Conservation (phyloP, 1,140 invertebrate genomes). For the Monochamus saltuarius region DNA sequence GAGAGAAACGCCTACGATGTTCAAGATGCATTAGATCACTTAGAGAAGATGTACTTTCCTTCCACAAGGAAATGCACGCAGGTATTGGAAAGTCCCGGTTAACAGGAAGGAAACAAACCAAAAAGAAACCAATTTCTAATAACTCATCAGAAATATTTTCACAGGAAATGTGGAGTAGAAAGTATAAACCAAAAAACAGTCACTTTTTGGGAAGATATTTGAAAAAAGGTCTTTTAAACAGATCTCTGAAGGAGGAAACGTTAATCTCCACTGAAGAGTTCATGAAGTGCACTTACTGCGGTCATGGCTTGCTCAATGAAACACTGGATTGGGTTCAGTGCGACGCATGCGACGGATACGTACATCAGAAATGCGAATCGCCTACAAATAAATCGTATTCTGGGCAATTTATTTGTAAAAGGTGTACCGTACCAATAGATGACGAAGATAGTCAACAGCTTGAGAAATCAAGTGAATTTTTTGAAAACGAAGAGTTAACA, state of each 20-base stretch:
- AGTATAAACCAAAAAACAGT: not conserved
- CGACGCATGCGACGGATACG: not conserved
- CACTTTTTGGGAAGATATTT: not conserved
- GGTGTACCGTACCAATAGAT: too few species aligned
- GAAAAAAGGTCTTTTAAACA: too few species aligned
- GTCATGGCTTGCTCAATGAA: not conserved
- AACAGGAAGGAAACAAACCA: too few species aligned
- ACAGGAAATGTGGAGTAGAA: constrained; percentile 4
- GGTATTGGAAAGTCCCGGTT: too few species aligned
- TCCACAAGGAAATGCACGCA: not conserved
- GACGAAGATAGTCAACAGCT: too few species aligned
- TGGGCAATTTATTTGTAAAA: not conserved
- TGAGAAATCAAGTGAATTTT: too few species aligned
- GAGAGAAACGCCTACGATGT: constrained; percentile 7
- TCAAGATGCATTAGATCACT: constrained; percentile 3
- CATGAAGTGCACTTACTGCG: constrained; percentile 9
- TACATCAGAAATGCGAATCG: constrained; percentile 7
- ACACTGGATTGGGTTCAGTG: constrained; percentile 14
- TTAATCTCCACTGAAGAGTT: not conserved
- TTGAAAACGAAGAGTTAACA: too few species aligned
- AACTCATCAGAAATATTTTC: too few species aligned
- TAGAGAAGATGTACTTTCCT: constrained; percentile 8
- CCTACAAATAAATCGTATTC: not conserved
- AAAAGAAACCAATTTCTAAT: too few species aligned
- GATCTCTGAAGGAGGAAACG: not conserved